A percentile compares a stretch with the other conserved stretches of the same genome.
Evolutionary conservation across 1,140 invertebrate genomes (phyloP).

Genomic region (Goniozus legneri): DNA sequence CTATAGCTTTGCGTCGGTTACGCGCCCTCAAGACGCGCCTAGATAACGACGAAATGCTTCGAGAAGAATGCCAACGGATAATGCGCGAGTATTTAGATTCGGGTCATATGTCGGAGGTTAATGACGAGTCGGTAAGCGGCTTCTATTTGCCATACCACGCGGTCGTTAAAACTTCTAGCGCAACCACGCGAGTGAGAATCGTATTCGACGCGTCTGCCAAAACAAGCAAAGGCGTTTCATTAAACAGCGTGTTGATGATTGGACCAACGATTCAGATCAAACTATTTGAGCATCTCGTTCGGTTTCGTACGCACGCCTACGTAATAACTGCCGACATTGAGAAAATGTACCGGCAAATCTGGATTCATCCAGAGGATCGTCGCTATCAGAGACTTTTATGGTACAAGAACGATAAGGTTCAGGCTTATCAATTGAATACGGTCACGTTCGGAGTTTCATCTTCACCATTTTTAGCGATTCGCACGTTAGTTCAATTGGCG

Average conservation of each 20-base stretch:
- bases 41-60: not conserved
- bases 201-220: not conserved
- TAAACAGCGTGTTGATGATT: not conserved
- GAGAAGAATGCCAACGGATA: not conserved
- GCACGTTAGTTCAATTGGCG: not conserved
- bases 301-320: not conserved
- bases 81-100: not conserved
- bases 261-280: constrained; percentile 1
- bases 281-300: not conserved
- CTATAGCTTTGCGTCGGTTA: not conserved
- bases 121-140: not conserved
- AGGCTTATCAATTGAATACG: not conserved
- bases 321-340: not conserved
- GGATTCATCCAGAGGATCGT: not conserved
- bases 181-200: not conserved
- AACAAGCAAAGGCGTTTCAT: not conserved
- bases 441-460: not conserved
- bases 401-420: not conserved
- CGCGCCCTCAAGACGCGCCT: not conserved
- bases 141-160: constrained; percentile 1
- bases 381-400: not conserved
- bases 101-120: not conserved
- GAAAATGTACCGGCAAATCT: not conserved
- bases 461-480: not conserved
- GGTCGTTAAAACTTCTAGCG: not conserved